Conservation (phyloP, 2,888 invertebrate genomes). For the Phyllotreta striolata region DNA sequence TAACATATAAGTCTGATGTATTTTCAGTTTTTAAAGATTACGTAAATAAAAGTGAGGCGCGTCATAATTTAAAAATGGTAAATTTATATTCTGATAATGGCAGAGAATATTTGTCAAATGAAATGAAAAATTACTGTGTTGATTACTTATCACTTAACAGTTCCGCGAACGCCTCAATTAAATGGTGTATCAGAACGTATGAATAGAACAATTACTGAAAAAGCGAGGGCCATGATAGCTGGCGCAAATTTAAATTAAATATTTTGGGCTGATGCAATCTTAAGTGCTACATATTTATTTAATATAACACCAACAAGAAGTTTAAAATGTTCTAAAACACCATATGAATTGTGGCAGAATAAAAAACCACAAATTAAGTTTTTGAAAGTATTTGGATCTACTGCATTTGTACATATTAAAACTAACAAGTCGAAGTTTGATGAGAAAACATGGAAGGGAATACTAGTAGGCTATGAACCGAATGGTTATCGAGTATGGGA, state of each 20-base stretch:
- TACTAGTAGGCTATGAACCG: slow-evolving; percentile 34
- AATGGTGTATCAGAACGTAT: slow-evolving; percentile 57
- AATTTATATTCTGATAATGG: slow-evolving; percentile 15
- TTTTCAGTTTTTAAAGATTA: neutral
- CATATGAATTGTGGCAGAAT: slow-evolving; percentile 55
- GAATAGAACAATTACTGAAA: slow-evolving; percentile 52
- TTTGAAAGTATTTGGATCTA: slow-evolving; percentile 51
- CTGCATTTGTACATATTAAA: slow-evolving; percentile 38
- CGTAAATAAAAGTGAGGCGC: neutral
- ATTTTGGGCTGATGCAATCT: no score
- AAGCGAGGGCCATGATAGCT: no score
- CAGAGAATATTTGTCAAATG: slow-evolving; percentile 3
- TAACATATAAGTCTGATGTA: slow-evolving; percentile 1
- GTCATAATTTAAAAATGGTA: neutral
- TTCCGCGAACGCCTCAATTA: slow-evolving; percentile 56
- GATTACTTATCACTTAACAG: slow-evolving; percentile 52
- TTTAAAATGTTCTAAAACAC: no score
- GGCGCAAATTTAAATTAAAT: no score
- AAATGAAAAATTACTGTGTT: slow-evolving; percentile 5
- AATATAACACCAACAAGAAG: no score
- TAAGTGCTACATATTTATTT: no score
- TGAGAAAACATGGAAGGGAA: slow-evolving; percentile 32
- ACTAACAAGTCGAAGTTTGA: slow-evolving; percentile 35
- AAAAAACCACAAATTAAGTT: slow-evolving; percentile 52
- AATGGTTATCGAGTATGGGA: slow-evolving; percentile 55